These are phyloP conservation scores for Tolmerus cingulatus DNA, from an alignment of 2,888 invertebrate species.

Conservation along the genomic window DNA sequence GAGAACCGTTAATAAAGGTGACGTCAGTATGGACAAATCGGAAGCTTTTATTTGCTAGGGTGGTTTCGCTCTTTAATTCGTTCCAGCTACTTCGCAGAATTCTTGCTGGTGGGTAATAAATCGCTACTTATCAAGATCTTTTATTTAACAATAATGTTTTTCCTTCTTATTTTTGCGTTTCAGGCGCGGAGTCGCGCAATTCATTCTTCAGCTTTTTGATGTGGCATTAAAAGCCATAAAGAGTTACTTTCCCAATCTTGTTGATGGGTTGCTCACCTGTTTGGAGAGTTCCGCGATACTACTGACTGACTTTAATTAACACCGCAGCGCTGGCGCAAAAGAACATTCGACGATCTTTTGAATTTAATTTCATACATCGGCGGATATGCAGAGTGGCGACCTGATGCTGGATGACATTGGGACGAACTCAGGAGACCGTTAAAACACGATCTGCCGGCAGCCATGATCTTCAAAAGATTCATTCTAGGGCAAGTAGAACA, in stretches of 20 bases:
- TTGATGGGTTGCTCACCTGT: background rate
- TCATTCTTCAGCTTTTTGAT: background rate
- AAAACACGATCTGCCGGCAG: background rate
- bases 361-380: slow-evolving; percentile 20
- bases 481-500: background rate
- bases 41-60: background rate
- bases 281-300: background rate
- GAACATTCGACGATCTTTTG: background rate
- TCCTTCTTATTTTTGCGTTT: background rate
- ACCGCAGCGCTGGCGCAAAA: background rate
- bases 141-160: background rate
- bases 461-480: slow-evolving; percentile 20
- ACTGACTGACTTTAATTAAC: background rate
- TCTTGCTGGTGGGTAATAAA: background rate
- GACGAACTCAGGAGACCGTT: slow-evolving; percentile 21
- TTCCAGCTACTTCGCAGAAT: background rate
- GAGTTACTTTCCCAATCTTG: background rate
- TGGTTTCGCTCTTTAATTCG: slow-evolving; percentile 8
- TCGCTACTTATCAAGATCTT: background rate
- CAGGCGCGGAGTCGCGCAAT: background rate
- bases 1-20: background rate
- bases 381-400: background rate
- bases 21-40: background rate
- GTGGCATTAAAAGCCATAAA: background rate
- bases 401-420: slow-evolving; percentile 8